phyloP scores from a whole-genome alignment of 2,113 vertebrate genomes.

The Brienomyrus brachyistius region DNA sequence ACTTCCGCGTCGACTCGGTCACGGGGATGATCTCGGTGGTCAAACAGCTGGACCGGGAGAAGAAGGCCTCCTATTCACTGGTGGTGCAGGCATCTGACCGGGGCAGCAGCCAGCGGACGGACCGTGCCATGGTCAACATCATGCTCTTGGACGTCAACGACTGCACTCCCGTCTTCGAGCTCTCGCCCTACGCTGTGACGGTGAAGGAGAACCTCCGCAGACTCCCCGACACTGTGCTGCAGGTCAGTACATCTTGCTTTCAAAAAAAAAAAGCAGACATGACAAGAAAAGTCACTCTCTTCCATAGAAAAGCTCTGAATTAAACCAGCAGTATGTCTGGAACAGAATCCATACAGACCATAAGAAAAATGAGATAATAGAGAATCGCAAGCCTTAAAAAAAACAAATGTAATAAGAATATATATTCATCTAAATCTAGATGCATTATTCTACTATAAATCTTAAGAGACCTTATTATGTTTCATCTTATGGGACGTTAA shows the following conservation, averaged over 20 bases:
- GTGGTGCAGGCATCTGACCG: slow-evolving; percentile 79
- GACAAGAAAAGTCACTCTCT: background rate
- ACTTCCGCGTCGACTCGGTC: slow-evolving; percentile 87
- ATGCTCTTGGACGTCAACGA: slow-evolving; percentile 82
- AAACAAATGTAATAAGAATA: background rate
- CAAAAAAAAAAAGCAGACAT: background rate
- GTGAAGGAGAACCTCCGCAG: slow-evolving; percentile 77
- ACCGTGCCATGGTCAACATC: slow-evolving; percentile 70
- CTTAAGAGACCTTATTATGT: background rate
- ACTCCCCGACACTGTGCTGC: slow-evolving; percentile 75
- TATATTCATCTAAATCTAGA: background rate
- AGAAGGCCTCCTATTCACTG: slow-evolving; percentile 61
- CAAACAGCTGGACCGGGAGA: slow-evolving; percentile 82
- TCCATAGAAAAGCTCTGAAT: background rate
- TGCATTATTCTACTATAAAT: background rate
- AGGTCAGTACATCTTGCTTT: slow-evolving; percentile 62
- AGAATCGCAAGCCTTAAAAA: background rate
- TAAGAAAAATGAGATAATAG: background rate
- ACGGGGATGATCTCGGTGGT: slow-evolving; percentile 82
- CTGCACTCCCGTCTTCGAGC: slow-evolving; percentile 77
- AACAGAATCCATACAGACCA: background rate
- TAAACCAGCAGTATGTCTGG: background rate
- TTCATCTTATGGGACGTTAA: background rate
- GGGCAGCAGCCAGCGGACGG: slow-evolving; percentile 75
- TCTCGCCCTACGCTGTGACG: slow-evolving; percentile 79